phyloP scores from a whole-genome alignment of 2,888 invertebrate species.

The Hydraecia micacea region DNA sequence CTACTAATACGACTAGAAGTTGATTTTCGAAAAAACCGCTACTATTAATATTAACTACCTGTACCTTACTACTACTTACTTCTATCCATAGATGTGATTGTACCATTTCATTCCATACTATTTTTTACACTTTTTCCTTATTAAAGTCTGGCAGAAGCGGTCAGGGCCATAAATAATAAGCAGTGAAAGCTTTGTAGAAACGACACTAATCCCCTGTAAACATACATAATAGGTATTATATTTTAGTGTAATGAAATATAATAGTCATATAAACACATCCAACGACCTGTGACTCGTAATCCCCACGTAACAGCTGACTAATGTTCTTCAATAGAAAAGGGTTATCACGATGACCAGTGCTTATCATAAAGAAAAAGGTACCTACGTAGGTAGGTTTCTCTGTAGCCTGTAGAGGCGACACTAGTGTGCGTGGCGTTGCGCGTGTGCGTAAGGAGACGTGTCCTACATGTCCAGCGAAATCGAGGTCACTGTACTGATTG shows the following conservation, averaged over 20 bases:
- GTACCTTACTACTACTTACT: not conserved
- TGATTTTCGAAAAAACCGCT: not conserved
- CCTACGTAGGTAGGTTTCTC: not conserved
- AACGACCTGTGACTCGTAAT: slow-evolving; percentile 28
- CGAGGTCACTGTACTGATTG: slow-evolving; percentile 41
- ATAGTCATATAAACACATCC: slow-evolving; percentile 13
- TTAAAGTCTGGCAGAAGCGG: not conserved
- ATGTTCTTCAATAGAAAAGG: slow-evolving; percentile 39
- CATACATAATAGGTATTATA: not conserved
- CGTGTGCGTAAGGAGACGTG: slow-evolving; percentile 40
- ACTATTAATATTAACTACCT: not conserved
- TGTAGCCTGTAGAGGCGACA: not conserved
- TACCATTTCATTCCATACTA: not conserved
- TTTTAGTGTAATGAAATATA: not conserved
- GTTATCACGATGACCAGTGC: slow-evolving; percentile 41
- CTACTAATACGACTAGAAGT: not conserved
- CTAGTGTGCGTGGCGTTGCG: slow-evolving; percentile 7
- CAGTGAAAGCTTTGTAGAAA: slow-evolving; percentile 22
- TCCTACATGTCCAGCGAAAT: slow-evolving; percentile 39
- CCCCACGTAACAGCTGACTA: slow-evolving; percentile 36
- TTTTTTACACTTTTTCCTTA: not conserved
- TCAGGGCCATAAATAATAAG: not conserved
- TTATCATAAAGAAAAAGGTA: slow-evolving; percentile 29
- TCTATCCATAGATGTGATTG: not conserved
- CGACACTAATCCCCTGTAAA: slow-evolving; percentile 39